phyloP scores from a whole-genome alignment of 2,113 vertebrate genomes.

The Dasypus novemcinctus region DNA sequence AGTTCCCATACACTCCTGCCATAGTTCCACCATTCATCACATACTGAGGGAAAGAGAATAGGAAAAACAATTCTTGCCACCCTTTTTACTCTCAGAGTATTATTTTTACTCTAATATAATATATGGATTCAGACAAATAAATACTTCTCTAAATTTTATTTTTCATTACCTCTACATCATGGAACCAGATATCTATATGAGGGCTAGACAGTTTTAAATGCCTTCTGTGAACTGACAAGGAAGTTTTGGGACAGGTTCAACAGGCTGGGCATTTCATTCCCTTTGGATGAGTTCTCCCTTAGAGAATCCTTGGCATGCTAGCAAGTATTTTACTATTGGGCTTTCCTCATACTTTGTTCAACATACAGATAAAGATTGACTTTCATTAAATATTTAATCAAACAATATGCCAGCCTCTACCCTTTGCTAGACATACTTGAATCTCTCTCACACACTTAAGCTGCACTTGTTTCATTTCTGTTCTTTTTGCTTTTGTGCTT shows the following conservation, averaged over 20 bases:
- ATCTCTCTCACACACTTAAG: neutral
- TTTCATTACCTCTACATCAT: neutral
- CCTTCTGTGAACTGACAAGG: neutral
- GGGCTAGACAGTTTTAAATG: neutral
- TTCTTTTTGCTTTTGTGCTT: neutral
- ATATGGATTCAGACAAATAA: neutral
- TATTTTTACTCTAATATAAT: neutral
- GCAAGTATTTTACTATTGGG: neutral
- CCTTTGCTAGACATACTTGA: neutral
- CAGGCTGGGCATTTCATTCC: neutral
- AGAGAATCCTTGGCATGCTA: neutral
- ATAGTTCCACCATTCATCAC: neutral
- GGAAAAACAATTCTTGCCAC: neutral
- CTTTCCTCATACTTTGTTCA: neutral
- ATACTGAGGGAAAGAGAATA: neutral
- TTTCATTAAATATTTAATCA: neutral
- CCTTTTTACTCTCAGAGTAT: neutral
- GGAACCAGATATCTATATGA: neutral
- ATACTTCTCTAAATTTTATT: neutral
- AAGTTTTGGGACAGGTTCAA: neutral
- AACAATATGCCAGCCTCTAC: neutral
- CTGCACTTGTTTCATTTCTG: neutral
- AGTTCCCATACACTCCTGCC: no score
- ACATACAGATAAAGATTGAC: neutral
- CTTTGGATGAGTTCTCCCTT: neutral